Percentiles rank a stretch among this genome's conserved stretches.
phyloP scores from a whole-genome alignment of 2,888 invertebrate species.

The Agrotis clavis region DNA sequence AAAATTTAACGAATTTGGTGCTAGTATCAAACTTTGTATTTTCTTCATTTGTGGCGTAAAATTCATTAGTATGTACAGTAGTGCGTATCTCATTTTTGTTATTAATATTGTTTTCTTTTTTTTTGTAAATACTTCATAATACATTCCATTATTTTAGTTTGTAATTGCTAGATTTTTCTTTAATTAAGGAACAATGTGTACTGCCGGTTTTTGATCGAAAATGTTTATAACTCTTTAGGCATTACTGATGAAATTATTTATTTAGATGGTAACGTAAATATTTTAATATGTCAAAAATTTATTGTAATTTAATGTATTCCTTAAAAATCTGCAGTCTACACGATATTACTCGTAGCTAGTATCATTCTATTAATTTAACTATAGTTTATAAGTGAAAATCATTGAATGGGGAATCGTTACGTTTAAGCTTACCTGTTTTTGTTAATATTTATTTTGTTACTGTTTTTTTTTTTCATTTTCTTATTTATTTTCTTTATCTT shows the following conservation, averaged over 20 bases:
- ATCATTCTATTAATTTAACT: conserved; percentile 41
- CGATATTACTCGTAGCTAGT: conserved; percentile 35
- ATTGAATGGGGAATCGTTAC: conserved; percentile 89
- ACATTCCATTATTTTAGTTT: conserved; percentile 78
- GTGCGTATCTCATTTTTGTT: conserved; percentile 66
- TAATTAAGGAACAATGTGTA: conserved; percentile 34
- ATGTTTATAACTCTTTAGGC: conserved; percentile 34
- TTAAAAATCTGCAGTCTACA: conserved; percentile 60
- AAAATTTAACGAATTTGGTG: conserved; percentile 72
- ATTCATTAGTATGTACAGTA: conserved; percentile 61
- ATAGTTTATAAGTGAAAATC: conserved; percentile 70
- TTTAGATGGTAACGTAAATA: conserved; percentile 48
- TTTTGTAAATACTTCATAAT: conserved; percentile 78
- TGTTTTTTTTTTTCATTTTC: conserved; percentile 81
- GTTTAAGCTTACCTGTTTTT: conserved; percentile 88
- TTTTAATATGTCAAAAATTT: conserved; percentile 57
- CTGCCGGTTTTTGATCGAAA: conserved; percentile 59
- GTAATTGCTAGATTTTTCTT: conserved; percentile 50
- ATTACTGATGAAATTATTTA: conserved; percentile 62
- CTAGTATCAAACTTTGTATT: conserved; percentile 71
- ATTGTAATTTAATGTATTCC: conserved; percentile 44
- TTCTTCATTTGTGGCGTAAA: conserved; percentile 43
- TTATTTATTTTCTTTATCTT: conserved; percentile 76
- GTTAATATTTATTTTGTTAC: conserved; percentile 89
- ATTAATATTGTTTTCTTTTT: conserved; percentile 54